Evolutionary conservation across 2,113 vertebrate genomes (phyloP), one percentile per base, ranked within the genome.

Genomic region (Xiphophorus hellerii): DNA sequence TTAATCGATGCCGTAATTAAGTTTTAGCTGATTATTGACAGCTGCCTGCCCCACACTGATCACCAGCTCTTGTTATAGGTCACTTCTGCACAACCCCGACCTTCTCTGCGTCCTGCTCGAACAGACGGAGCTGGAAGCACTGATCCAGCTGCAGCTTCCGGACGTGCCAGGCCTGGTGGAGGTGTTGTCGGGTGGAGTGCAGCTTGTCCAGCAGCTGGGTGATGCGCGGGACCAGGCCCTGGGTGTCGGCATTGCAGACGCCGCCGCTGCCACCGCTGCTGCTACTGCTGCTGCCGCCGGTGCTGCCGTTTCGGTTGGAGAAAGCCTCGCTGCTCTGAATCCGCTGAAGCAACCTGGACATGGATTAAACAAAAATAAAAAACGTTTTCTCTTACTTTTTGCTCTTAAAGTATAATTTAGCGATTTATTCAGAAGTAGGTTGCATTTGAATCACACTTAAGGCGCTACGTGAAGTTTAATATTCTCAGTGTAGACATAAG

Each of bases 91-190:
- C 80, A 60, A 48, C 65, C 29, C 72, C 28, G 83, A 99, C 98
- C 98, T 99, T 99, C 88, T 99, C 98, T 3, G 98, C 98, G 77
- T 99, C 98, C 94, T 99, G 98, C 73, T 99, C 97, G 66, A 99
- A 99, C 62, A 99, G 95, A 73, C 98, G 93, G 69, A 99, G 96
- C 94, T 99, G 98, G 89, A 99, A 99, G 89, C 98, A 99, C 93
- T 99, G 98, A 91, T 99, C 98, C 89, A 99, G 93, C 93, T 99
- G 98, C 78, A 99, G 91, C 78, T 99, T 99, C 80, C 97, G 91
- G 75, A 98, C 94, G 11, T 99, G 98, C 98, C 98, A 99, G 92
- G 98, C 95, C 95, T 99, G 98, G 91, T 99, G 97, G 86, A 99
- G 95, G 83, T 98, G 97, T 93, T 99, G 98, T 48, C 97, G 94